A percentile compares a stretch with the other conserved stretches of the same genome.
These are phyloP conservation scores for Watsonalla cultraria DNA, from an alignment of 2,888 invertebrate species.

Conservation along the genomic window DNA sequence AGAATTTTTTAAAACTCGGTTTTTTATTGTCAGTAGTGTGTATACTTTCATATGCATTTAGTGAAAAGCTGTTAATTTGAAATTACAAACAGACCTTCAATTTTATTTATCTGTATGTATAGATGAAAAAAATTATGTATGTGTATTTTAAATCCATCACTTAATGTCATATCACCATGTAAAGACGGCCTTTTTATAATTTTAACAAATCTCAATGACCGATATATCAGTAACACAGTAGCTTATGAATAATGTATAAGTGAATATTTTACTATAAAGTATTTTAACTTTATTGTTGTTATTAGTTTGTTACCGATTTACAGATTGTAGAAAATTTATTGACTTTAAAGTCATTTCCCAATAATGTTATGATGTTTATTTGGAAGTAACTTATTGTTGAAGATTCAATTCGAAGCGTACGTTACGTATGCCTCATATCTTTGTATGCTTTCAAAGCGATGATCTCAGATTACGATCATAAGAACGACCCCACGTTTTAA, in stretches of 20 bases:
- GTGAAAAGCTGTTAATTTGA: too few relatives aligned
- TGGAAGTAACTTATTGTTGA: not conserved
- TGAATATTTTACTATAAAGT: slow-evolving; percentile 33
- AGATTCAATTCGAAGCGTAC: not conserved
- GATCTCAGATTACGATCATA: not conserved
- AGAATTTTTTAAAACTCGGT: too few relatives aligned
- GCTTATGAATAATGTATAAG: slow-evolving; percentile 49
- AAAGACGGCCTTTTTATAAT: not conserved
- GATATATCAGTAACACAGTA: slow-evolving; percentile 41
- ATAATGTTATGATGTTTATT: not conserved
- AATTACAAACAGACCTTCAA: too few relatives aligned
- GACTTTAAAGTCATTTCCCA: not conserved
- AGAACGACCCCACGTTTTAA: not conserved
- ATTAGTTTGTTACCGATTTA: slow-evolving; percentile 29
- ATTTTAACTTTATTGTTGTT: slow-evolving; percentile 35
- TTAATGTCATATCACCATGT: not conserved
- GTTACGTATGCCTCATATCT: not conserved
- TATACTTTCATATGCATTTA: too few relatives aligned
- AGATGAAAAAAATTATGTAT: too few relatives aligned
- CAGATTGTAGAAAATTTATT: slow-evolving; percentile 10
- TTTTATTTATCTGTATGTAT: too few relatives aligned
- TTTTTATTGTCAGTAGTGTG: too few relatives aligned
- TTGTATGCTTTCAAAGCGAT: not conserved
- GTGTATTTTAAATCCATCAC: too few relatives aligned
- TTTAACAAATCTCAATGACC: not conserved